These are phyloP conservation scores for Pseudomyrmex dendroicus DNA, from an alignment of 1,140 invertebrate species.

Conservation along the genomic window DNA sequence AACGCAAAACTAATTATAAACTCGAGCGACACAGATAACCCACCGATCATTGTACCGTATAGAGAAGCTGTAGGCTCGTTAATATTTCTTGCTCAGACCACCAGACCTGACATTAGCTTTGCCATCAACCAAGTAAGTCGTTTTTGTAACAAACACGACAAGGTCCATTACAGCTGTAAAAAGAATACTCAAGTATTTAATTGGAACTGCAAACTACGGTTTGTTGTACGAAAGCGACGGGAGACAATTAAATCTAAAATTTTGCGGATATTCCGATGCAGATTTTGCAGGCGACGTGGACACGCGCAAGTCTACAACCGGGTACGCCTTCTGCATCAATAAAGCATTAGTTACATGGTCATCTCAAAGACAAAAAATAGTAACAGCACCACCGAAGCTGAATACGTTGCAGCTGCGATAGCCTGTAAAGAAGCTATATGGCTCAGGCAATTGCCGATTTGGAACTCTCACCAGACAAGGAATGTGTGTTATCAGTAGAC, in stretches of 20 bases:
- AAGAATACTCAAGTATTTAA: slow-evolving; percentile 13
- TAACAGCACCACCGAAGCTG: not conserved
- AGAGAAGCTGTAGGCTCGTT: slow-evolving; percentile 1
- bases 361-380: not conserved
- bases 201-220: not conserved
- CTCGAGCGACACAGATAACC: not conserved
- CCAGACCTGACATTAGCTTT: not conserved
- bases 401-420: not conserved
- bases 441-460: not conserved
- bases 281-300: slow-evolving; percentile 21
- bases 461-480: not conserved
- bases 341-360: not conserved
- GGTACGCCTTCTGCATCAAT: not conserved
- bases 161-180: slow-evolving; percentile 12
- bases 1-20: not conserved
- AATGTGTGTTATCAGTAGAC: not conserved
- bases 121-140: slow-evolving; percentile 25
- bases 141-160: slow-evolving; percentile 65
- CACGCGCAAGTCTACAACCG: not conserved
- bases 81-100: not conserved
- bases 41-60: not conserved
- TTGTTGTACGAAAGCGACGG: slow-evolving; percentile 10
- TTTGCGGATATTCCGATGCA: slow-evolving; percentile 4
- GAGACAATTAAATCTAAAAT: not conserved
- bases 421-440: not conserved